A percentile compares a stretch with the other conserved stretches of the same genome.
These are phyloP conservation scores for Diglossa cyanea DNA, from an alignment of 2,797 vertebrate species.

Conservation along the genomic window DNA sequence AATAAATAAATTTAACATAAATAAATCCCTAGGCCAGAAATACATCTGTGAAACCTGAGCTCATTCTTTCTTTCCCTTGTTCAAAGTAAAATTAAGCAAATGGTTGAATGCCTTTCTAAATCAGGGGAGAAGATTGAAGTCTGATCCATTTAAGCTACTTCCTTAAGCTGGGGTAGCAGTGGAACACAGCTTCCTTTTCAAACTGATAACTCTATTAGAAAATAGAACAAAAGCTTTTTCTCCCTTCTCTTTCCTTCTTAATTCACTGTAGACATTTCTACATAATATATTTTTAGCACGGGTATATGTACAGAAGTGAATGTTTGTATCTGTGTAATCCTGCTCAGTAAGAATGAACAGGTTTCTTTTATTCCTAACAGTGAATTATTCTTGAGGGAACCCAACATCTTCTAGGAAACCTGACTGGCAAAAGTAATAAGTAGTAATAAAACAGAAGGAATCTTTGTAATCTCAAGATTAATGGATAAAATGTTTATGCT, in stretches of 20 bases:
- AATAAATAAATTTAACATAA: constrained; percentile 45
- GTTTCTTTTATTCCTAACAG: not conserved
- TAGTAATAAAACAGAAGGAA: not conserved
- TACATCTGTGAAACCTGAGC: not conserved
- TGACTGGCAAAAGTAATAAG: constrained; percentile 34
- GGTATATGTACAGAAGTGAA: not conserved
- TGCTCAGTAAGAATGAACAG: not conserved
- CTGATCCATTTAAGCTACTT: constrained; percentile 27
- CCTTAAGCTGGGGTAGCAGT: not conserved
- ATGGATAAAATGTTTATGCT: constrained; percentile 42
- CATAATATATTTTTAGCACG: not conserved
- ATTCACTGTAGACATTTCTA: not conserved
- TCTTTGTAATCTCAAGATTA: constrained; percentile 7
- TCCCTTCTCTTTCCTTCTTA: not conserved
- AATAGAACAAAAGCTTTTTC: not conserved
- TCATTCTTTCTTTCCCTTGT: not conserved
- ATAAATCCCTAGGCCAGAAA: constrained; percentile 31
- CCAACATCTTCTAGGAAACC: constrained; percentile 9
- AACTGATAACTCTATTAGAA: not conserved
- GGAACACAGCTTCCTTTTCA: not conserved
- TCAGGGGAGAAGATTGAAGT: constrained; percentile 3
- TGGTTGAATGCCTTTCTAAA: constrained; percentile 34
- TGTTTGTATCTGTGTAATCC: not conserved
- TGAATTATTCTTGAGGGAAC: not conserved
- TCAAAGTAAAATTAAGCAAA: constrained; percentile 43